Base-by-base conservation (phyloP, 2,797 vertebrate species). In the Pyrocephalus nanus region DNA sequence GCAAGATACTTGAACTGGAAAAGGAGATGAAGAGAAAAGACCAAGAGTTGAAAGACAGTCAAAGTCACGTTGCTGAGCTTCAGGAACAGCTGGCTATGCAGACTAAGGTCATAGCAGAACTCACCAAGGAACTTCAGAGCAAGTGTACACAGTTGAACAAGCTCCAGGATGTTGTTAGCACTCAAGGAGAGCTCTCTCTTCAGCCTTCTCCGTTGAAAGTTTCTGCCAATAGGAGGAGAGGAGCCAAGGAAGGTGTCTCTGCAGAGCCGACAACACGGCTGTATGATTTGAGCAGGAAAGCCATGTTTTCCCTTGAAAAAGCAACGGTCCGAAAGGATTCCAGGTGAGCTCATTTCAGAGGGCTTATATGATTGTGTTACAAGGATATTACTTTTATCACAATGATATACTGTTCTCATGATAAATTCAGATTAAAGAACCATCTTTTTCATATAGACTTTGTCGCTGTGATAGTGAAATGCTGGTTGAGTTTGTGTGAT, bases 221-320 rank as follows among this genome's bases (percentile, higher is more conserved):
- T 69, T 98, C 97, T 48, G 92, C 98, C 16, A 98, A 98, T 18
- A 98, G 98, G 82, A 98, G 99, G 86, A 98, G 98, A 95, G 99
- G 99, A 6, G 99, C 99, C 13, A 99, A 99, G 94, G 98, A 99
- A 6, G 99, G 99, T 4, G 98, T 99, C 26, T 99, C 99, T 11
- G 99, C 99, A 1, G 99, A 99, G 58, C 99, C 99, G 5, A 99
- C 99, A 1, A 98, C 98, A 67, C 96, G 95, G 77, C 98, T 98
- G 1, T 99, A 98, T 48, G 98, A 98, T 96, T 97, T 98, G 75
- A 98, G 97, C 76, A 92, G 97, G 72, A 95, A 98, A 71, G 98
- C 98, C 0, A 96, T 98, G 84, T 99, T 99, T 97, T 98, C 98
- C 71, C 98, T 99, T 50, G 99, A 99, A 95, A 98, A 98, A 96